phyloP scores from a whole-genome alignment of 1,140 invertebrate genomes.

The Uloborus diversus region DNA sequence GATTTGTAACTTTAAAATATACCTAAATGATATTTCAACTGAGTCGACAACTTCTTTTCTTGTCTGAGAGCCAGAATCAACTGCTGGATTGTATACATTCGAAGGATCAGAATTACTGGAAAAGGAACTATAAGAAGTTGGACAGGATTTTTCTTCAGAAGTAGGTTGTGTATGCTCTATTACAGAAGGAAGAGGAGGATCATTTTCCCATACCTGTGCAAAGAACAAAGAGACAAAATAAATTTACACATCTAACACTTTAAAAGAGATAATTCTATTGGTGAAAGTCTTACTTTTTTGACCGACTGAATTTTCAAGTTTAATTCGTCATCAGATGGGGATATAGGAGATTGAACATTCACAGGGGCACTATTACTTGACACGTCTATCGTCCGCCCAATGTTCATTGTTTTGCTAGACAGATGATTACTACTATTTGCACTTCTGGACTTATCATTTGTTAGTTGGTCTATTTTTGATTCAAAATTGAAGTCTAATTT shows the following conservation, averaged over 20 bases:
- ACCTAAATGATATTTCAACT: constrained; percentile 36
- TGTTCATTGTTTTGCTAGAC: constrained; percentile 67
- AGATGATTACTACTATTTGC: constrained; percentile 66
- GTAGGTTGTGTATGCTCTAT: constrained; percentile 71
- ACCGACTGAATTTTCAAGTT: constrained; percentile 94
- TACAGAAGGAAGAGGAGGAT: constrained; percentile 73
- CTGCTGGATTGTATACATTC: constrained; percentile 27
- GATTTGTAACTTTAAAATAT: no score
- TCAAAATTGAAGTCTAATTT: constrained; percentile 91
- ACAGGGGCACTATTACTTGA: constrained; percentile 62
- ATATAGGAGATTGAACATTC: constrained; percentile 70
- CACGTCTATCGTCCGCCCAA: constrained; percentile 74
- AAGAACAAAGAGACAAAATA: constrained; percentile 7
- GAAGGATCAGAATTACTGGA: constrained; percentile 23
- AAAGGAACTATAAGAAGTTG: constrained; percentile 26
- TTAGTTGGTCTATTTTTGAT: constrained; percentile 72
- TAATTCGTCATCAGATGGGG: constrained; percentile 83
- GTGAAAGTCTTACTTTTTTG: constrained; percentile 75
- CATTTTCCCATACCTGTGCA: constrained; percentile 76
- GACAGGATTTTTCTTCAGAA: constrained; percentile 31
- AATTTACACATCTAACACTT: neutral
- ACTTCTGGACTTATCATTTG: constrained; percentile 74
- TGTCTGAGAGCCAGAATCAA: constrained; percentile 23
- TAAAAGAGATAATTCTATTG: neutral
- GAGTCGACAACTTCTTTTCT: constrained; percentile 35